These are phyloP conservation scores for Tupaia tana DNA, from an alignment of 2,113 vertebrate genomes.

Conservation along the genomic window DNA sequence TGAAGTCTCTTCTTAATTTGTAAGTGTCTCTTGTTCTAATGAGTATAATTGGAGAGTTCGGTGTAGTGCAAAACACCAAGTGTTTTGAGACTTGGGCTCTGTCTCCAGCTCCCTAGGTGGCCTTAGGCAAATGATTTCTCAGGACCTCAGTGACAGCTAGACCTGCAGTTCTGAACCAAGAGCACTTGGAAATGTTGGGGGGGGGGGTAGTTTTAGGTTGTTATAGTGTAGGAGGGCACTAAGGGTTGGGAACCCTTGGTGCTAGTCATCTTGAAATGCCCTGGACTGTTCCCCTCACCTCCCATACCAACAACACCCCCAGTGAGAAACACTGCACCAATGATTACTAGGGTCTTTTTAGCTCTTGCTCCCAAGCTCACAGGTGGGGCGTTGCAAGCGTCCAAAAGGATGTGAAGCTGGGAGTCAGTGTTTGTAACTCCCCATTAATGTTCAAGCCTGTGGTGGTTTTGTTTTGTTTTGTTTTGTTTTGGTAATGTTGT, in stretches of 20 bases:
- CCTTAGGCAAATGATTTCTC: background rate
- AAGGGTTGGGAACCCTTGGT: background rate
- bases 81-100: background rate
- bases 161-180: background rate
- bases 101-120: background rate
- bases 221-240: background rate
- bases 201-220: background rate
- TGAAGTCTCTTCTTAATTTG: conserved; percentile 42
- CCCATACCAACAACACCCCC: background rate
- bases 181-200: background rate
- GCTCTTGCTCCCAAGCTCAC: background rate
- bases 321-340: background rate
- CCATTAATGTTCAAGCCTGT: background rate
- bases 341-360: background rate
- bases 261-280: background rate
- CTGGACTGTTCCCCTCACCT: background rate
- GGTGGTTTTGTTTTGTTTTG: no score
- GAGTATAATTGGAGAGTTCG: background rate
- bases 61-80: background rate
- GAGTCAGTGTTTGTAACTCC: background rate
- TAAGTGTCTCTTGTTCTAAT: background rate
- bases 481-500: background rate
- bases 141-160: background rate
- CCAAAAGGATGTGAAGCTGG: background rate
- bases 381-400: background rate